phyloP scores from a whole-genome alignment of 2,888 invertebrate species.

The Nezara viridula region DNA sequence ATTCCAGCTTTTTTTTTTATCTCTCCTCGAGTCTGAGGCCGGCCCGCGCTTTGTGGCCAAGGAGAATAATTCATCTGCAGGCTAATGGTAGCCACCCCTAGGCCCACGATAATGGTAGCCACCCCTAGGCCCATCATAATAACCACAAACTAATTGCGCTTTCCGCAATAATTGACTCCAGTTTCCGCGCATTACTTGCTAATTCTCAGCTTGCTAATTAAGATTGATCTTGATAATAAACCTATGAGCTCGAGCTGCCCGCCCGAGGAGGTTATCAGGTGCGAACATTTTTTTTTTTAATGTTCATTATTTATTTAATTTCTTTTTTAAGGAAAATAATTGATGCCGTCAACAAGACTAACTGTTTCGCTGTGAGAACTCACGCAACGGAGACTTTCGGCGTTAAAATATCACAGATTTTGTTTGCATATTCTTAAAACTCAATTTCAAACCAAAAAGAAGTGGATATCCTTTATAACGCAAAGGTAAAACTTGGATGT shows the following conservation, averaged over 20 bases:
- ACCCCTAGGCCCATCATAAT: conserved; percentile 43
- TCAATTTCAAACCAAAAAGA: too few relatives aligned
- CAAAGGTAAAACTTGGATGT: too few relatives aligned
- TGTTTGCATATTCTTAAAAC: too few relatives aligned
- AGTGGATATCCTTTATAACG: too few relatives aligned
- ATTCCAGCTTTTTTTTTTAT: background rate
- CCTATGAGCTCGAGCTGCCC: background rate
- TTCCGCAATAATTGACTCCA: conserved; percentile 57
- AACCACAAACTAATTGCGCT: conserved; percentile 57
- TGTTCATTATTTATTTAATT: background rate
- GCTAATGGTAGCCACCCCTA: too few relatives aligned
- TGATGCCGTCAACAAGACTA: background rate
- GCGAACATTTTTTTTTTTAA: conserved; percentile 1
- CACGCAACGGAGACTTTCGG: background rate
- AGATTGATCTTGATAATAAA: conserved; percentile 48
- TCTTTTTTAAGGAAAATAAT: background rate
- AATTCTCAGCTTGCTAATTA: conserved; percentile 40
- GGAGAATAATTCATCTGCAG: conserved; percentile 31
- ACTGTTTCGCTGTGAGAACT: background rate
- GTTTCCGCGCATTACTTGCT: conserved; percentile 57
- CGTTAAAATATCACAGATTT: too few relatives aligned
- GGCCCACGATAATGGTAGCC: conserved; percentile 10
- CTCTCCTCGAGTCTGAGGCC: background rate
- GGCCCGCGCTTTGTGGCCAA: conserved; percentile 1
- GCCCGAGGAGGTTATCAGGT: background rate